Percentiles rank a stretch among this genome's conserved stretches.
Conservation (phyloP, 2,888 invertebrate genomes). For the Cataglyphis rosenhaueri region DNA sequence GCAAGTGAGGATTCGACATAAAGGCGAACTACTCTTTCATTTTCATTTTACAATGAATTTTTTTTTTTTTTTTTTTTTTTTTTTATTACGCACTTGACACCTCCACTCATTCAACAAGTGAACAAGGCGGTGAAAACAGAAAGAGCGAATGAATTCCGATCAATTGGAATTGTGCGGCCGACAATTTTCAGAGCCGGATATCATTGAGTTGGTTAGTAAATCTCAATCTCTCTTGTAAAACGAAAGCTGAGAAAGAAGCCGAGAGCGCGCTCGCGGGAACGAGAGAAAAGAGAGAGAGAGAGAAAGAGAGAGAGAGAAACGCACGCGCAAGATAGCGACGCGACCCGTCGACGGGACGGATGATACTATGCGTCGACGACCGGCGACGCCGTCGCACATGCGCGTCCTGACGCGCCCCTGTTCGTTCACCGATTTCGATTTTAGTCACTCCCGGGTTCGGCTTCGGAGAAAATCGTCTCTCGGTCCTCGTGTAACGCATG, state of each 20-base stretch:
- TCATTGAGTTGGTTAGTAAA: slow-evolving; percentile 81
- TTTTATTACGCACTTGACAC: neutral
- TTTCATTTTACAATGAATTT: neutral
- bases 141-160: neutral
- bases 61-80: neutral
- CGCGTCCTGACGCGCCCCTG: slow-evolving; percentile 81
- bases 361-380: slow-evolving; percentile 80
- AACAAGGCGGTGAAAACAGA: too few species aligned
- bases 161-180: neutral
- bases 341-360: slow-evolving; percentile 73
- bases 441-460: slow-evolving; percentile 85
- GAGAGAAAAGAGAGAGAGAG: neutral
- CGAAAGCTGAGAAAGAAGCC: slow-evolving; percentile 50
- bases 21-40: neutral
- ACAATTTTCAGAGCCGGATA: slow-evolving; percentile 68
- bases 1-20: neutral
- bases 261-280: neutral
- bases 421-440: slow-evolving; percentile 85
- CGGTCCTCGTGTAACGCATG: slow-evolving; percentile 61
- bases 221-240: slow-evolving; percentile 54
- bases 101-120: too few species aligned
- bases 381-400: slow-evolving; percentile 83
- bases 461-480: slow-evolving; percentile 83
- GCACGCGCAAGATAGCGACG: slow-evolving; percentile 70
- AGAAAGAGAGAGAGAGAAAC: neutral